These are phyloP conservation scores for Lytechinus pictus DNA, from an alignment of 35 echinoderm and acorn worm genomes.

Conservation along the genomic window DNA sequence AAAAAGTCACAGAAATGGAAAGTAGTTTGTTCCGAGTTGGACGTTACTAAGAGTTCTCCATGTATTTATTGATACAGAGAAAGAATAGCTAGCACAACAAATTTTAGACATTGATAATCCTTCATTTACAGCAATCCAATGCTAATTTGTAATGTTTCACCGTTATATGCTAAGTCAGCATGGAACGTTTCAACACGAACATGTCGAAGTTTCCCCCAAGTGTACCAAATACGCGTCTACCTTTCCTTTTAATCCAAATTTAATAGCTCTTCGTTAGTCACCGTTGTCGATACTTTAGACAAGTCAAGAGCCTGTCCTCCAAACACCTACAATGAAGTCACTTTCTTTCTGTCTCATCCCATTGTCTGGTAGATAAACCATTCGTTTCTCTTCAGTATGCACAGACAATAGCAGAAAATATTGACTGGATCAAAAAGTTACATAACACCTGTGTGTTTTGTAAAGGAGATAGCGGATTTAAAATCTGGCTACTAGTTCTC, in stretches of 20 bases:
- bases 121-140: not conserved
- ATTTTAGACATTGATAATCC: not conserved
- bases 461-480: not conserved
- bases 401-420: not conserved
- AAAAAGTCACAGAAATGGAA: not conserved
- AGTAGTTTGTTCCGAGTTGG: not conserved
- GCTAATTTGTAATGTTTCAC: not conserved
- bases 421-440: not conserved
- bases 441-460: not conserved
- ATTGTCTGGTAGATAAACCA: not conserved
- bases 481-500: too few relatives aligned
- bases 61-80: not conserved
- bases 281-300: not conserved
- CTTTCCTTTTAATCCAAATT: not conserved
- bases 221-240: not conserved
- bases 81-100: not conserved
- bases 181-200: not conserved
- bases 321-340: not conserved
- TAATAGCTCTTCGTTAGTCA: not conserved
- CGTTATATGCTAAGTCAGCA: not conserved
- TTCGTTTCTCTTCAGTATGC: not conserved
- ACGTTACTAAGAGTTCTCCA: not conserved
- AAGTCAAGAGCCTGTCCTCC: not conserved
- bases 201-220: not conserved
- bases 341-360: not conserved